Conservation (phyloP, 2,797 vertebrate species). For the Microctenopoma steveboyesi region DNA sequence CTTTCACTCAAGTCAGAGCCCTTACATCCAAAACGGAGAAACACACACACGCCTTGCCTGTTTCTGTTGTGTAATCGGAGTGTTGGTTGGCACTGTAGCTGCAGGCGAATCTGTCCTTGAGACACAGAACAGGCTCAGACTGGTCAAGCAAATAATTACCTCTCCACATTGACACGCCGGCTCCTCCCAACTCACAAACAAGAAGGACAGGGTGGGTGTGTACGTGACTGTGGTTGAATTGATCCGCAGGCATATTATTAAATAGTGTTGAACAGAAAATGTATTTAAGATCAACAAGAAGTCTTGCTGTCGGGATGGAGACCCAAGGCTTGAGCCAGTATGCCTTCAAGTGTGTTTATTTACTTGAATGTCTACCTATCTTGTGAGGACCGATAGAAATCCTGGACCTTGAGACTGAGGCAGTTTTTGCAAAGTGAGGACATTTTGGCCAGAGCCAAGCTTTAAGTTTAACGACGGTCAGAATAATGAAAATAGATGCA, state of each 20-base stretch:
- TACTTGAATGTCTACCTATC: neutral
- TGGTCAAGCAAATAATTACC: conserved; percentile 81
- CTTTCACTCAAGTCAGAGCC: conserved; percentile 52
- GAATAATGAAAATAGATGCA: too few species aligned
- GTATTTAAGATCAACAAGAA: conserved; percentile 26
- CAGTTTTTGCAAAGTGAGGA: neutral
- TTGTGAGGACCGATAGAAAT: conserved; percentile 5
- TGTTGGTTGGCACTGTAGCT: conserved; percentile 50
- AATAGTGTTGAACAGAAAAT: conserved; percentile 35
- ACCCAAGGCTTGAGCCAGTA: neutral
- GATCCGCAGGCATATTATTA: conserved; percentile 44
- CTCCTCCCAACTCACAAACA: conserved; percentile 39
- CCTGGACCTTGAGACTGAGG: neutral
- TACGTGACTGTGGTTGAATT: conserved; percentile 35
- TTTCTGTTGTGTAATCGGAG: conserved; percentile 51
- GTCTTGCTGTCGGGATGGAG: conserved; percentile 5
- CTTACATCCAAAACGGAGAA: conserved; percentile 20
- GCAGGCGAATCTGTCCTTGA: conserved; percentile 71
- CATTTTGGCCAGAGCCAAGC: neutral
- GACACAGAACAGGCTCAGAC: conserved; percentile 67
- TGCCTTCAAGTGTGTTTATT: neutral
- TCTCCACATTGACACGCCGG: conserved; percentile 54
- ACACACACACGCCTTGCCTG: conserved; percentile 22
- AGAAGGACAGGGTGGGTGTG: neutral
- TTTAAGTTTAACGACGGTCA: too few species aligned